phyloP scores from a whole-genome alignment of 2,797 vertebrate species.

The Naso thynnoides region DNA sequence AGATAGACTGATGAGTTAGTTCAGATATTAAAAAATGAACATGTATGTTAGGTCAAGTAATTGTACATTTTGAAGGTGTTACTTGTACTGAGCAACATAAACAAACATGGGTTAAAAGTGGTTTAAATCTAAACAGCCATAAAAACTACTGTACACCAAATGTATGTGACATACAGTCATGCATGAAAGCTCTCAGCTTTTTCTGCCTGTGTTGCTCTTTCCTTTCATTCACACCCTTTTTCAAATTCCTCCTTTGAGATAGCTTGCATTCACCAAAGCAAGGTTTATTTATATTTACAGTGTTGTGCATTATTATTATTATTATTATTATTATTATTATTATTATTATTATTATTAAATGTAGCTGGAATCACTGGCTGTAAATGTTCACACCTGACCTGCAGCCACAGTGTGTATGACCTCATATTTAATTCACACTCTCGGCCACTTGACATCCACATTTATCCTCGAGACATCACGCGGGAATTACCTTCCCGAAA shows the following conservation, averaged over 20 bases:
- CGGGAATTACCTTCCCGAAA: not conserved
- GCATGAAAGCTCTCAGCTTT: not conserved
- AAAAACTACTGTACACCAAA: too few relatives aligned
- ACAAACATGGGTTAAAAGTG: too few relatives aligned
- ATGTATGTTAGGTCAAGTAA: too few relatives aligned
- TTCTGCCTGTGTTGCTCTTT: not conserved
- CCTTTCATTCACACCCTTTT: not conserved
- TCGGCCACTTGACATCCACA: not conserved
- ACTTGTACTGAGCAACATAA: too few relatives aligned
- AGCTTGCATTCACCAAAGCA: not conserved
- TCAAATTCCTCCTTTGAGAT: not conserved
- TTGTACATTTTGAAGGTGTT: too few relatives aligned
- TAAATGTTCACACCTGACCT: constrained; percentile 16
- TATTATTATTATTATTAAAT: not conserved
- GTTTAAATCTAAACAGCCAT: too few relatives aligned
- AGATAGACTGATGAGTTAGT: too few relatives aligned
- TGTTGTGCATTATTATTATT: too few relatives aligned
- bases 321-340: too few relatives aligned
- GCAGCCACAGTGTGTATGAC: not conserved
- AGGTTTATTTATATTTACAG: not conserved
- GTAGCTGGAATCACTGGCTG: not conserved
- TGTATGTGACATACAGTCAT: too few relatives aligned
- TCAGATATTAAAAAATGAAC: too few relatives aligned
- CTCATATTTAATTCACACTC: constrained; percentile 22
- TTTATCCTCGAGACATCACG: constrained; percentile 29